Base-by-base conservation (phyloP, 1,140 invertebrate genomes). In the Formica selysi region DNA sequence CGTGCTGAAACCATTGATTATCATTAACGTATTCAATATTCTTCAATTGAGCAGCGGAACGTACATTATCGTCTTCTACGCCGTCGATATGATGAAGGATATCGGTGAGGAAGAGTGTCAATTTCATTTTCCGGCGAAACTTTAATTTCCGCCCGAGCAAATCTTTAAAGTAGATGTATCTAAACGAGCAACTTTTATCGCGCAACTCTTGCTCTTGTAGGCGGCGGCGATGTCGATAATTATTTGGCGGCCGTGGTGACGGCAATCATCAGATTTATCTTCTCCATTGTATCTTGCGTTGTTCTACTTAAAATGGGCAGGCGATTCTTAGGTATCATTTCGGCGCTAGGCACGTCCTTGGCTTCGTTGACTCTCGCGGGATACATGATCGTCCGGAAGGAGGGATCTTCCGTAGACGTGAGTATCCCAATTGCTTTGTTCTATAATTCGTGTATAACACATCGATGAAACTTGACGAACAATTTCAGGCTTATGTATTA, bases 31-130 rank as follows among this genome's bases (percentile, higher is more conserved):
- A 0, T 97, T 97, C 93, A 97, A 96, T 89, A 91, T 97, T 74
- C 94, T 97, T 59, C 97, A 97, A 92, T 96, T 97, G 86, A 93
- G 97, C 1, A 97, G 97, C 4, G 97, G 97, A 74, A 97, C 97
- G 2, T 97, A 97, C 86, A 94, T 97, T 2, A 95, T 97, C 48
- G 96, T 98, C 67, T 97, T 97, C 92, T 97, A 97, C 86, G 97
- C 97, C 1, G 96, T 97, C 0, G 96, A 97, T 78, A 96, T 98
- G 57, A 92, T 97, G 2, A 92, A 95, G 8, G 95, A 96, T 32
- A 95, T 96, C 29, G 96, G 96, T 83, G 86, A 93, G 76, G 0
- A 19, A 3, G 10, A 76, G 0, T 74, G 38, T 26, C 19, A 38
- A 54, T 22, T 8, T 78, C 16, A n/a, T 10, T 70, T 38, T 86